These are phyloP conservation scores for Craseonycteris thonglongyai DNA, from an alignment of 2,113 vertebrate species.

Conservation along the genomic window DNA sequence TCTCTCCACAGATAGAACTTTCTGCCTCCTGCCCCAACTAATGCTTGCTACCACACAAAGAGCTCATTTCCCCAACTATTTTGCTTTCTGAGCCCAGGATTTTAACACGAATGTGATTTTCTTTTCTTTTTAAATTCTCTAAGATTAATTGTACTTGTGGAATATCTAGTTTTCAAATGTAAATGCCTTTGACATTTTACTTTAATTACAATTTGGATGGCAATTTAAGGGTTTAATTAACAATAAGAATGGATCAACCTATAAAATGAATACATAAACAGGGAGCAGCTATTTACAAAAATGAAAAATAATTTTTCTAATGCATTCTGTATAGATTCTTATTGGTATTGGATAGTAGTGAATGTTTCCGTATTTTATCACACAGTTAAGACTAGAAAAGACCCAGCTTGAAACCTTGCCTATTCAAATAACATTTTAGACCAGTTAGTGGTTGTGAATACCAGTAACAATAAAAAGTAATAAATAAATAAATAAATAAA, in stretches of 20 bases:
- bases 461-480: background rate
- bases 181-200: conserved; percentile 54
- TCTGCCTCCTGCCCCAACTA: background rate
- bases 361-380: background rate
- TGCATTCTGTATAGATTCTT: conserved; percentile 5
- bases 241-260: conserved; percentile 39
- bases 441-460: background rate
- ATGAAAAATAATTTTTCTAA: conserved; percentile 40
- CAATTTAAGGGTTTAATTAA: conserved; percentile 39
- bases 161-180: conserved; percentile 42
- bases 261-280: conserved; percentile 67
- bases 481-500: too few species aligned
- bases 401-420: background rate
- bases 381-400: background rate
- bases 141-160: conserved; percentile 42
- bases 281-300: conserved; percentile 46
- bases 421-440: background rate
- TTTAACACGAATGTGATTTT: conserved; percentile 37
- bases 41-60: background rate
- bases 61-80: background rate
- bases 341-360: background rate
- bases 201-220: conserved; percentile 41
- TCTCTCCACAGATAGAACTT: conserved; percentile 10
- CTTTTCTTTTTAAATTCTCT: conserved; percentile 39
- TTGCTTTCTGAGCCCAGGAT: background rate